These are phyloP conservation scores for Lamellibrachia luymesi DNA, from an alignment of 1,140 invertebrate genomes.

Conservation along the genomic window DNA sequence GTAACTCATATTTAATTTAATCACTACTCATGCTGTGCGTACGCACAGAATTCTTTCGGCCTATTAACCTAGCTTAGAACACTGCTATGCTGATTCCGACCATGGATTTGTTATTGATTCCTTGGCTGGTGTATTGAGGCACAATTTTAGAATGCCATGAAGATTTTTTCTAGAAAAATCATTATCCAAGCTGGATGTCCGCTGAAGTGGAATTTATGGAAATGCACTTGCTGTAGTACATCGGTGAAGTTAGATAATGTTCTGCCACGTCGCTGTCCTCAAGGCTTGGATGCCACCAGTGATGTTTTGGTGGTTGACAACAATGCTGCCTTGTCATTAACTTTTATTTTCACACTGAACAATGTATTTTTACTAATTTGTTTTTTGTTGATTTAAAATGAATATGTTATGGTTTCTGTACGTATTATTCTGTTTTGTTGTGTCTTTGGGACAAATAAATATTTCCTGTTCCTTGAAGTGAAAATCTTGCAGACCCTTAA, in stretches of 20 bases:
- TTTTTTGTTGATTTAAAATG: no score
- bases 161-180: neutral
- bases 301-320: neutral
- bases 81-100: neutral
- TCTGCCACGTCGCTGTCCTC: neutral
- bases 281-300: neutral
- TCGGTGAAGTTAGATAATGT: neutral
- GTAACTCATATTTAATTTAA: slow-evolving; percentile 6
- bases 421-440: no score
- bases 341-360: no score
- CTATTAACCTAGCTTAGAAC: neutral
- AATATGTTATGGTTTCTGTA: no score
- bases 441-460: no score
- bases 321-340: neutral
- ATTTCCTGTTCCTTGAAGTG: neutral
- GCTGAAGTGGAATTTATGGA: neutral
- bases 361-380: no score
- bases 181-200: neutral
- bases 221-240: neutral
- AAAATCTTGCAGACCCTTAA: neutral
- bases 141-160: neutral
- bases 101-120: neutral
- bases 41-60: neutral
- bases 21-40: neutral
- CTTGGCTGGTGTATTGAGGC: neutral